Percentiles rank a stretch among this genome's conserved stretches.
These are phyloP conservation scores for Melanotaenia boesemani DNA, from an alignment of 2,797 vertebrate species.

Conservation along the genomic window DNA sequence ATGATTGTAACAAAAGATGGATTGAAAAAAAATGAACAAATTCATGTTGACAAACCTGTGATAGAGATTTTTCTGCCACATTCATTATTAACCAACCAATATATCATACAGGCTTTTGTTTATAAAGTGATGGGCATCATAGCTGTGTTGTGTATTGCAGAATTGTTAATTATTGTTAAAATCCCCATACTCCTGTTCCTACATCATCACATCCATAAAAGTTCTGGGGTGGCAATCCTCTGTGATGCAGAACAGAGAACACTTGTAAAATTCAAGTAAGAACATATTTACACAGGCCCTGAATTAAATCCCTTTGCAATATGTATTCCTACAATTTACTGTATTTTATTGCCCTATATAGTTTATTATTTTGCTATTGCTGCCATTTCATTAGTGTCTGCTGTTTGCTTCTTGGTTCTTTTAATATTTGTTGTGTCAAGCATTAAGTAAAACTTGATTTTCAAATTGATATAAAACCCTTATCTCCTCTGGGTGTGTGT, in stretches of 20 bases:
- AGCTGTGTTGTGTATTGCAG: too few species aligned
- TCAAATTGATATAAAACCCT: background rate
- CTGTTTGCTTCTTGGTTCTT: background rate
- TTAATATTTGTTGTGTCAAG: background rate
- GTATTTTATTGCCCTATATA: constrained; percentile 8
- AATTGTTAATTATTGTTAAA: too few species aligned
- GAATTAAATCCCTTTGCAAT: background rate
- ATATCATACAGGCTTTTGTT: too few species aligned
- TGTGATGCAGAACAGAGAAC: background rate
- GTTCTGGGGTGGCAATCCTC: background rate
- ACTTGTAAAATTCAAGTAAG: constrained; percentile 1
- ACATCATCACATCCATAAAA: constrained; percentile 4
- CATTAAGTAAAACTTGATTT: background rate
- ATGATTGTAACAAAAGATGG: background rate
- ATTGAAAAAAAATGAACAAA: background rate
- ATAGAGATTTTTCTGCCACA: too few species aligned
- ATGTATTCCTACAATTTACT: background rate
- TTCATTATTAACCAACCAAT: too few species aligned
- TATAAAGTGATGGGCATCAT: too few species aligned
- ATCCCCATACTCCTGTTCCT: background rate
- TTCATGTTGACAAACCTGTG: too few species aligned
- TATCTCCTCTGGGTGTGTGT: too few species aligned
- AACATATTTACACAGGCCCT: background rate
- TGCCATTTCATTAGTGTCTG: constrained; percentile 12
- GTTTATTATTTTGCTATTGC: constrained; percentile 18